These are phyloP conservation scores for Indicator indicator DNA, from an alignment of 2,113 vertebrate genomes.

Conservation along the genomic window DNA sequence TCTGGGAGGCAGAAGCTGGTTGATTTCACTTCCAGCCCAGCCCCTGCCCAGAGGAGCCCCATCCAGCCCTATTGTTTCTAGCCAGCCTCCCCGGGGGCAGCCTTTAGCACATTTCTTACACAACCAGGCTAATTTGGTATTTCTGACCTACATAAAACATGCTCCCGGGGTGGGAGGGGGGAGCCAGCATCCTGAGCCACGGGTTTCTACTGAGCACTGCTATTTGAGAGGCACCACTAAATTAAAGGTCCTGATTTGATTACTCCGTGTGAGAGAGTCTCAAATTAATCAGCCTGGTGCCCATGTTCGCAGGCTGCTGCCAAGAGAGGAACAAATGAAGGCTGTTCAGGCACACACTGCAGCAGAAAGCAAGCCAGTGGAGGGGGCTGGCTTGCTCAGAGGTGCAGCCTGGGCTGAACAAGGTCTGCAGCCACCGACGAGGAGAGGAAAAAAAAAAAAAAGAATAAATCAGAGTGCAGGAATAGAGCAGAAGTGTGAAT, in stretches of 20 bases:
- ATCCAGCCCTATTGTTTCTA: conserved; percentile 10
- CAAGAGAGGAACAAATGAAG: not conserved
- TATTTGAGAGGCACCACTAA: not conserved
- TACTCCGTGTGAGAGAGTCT: not conserved
- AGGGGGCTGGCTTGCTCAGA: not conserved
- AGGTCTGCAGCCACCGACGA: not conserved
- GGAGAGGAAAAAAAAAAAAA: no score
- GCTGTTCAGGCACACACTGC: not conserved
- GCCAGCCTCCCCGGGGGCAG: not conserved
- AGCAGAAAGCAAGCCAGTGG: not conserved
- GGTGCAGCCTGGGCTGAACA: not conserved
- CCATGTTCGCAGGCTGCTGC: not conserved
- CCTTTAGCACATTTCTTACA: conserved; percentile 31
- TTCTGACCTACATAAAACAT: conserved; percentile 53
- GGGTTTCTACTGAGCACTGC: no score
- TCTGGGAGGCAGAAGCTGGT: not conserved
- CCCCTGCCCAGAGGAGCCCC: not conserved
- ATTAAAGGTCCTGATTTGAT: not conserved
- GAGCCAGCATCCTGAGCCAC: not conserved
- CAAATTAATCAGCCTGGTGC: conserved; percentile 9
- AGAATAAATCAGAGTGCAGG: not conserved
- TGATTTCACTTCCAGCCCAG: not conserved
- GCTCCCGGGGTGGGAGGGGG: not conserved
- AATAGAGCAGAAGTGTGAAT: conserved; percentile 66
- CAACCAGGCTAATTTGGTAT: conserved; percentile 27